These are phyloP conservation scores for Rhimphoctona megacephalus DNA, from an alignment of 2,888 invertebrate species.

Conservation along the genomic window DNA sequence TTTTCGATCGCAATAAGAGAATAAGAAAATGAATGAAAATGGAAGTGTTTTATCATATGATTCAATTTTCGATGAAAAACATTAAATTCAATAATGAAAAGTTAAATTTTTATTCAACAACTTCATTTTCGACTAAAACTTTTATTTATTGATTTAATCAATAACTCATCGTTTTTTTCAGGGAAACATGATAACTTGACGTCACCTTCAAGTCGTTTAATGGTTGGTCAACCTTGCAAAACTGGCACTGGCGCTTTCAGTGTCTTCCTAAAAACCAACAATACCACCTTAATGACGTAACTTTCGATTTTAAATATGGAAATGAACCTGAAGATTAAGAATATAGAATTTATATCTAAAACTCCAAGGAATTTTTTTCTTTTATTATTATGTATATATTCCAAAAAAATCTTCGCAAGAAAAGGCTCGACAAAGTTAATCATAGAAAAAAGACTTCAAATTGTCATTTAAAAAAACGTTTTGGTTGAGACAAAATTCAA, in stretches of 20 bases:
- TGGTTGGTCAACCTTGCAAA: constrained; percentile 93
- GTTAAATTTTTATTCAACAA: no score
- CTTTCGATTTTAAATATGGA: neutral
- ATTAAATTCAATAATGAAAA: no score
- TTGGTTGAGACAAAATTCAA: neutral
- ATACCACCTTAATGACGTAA: constrained; percentile 2
- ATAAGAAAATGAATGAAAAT: no score
- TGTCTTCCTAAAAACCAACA: constrained; percentile 59
- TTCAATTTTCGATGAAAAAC: no score
- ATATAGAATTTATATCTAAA: constrained; percentile 6
- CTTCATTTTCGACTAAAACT: no score
- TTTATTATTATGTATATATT: neutral
- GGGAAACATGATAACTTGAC: constrained; percentile 91
- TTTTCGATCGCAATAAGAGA: no score
- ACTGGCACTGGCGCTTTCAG: constrained; percentile 92
- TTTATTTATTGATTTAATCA: neutral
- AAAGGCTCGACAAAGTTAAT: neutral
- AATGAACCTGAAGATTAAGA: neutral
- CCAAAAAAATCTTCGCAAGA: neutral
- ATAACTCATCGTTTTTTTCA: constrained; percentile 80
- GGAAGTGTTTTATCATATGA: no score
- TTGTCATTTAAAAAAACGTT: no score
- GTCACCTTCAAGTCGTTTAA: constrained; percentile 95
- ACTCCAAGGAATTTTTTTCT: neutral
- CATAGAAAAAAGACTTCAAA: no score